Evolutionary conservation across 1,140 invertebrate species (phyloP).

Genomic region (Rhopalosiphum padi): DNA sequence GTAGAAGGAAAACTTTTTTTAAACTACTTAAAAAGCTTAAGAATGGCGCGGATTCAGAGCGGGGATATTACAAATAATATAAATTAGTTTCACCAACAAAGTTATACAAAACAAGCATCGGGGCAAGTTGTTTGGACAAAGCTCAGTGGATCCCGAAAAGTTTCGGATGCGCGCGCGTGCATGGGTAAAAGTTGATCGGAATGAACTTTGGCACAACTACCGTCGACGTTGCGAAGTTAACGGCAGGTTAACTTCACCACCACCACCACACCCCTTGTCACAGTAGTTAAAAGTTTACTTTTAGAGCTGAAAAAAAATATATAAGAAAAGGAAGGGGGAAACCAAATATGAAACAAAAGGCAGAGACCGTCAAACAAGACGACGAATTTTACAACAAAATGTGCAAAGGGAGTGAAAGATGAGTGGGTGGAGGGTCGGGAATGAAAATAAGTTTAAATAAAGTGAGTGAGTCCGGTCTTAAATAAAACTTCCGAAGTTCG

Average conservation of each 20-base stretch:
- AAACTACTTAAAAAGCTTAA: slow-evolving; percentile 58
- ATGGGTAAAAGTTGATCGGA: slow-evolving; percentile 53
- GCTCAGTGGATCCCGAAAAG: slow-evolving; percentile 57
- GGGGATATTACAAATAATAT: slow-evolving; percentile 57
- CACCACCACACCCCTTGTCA: not conserved
- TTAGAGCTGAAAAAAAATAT: slow-evolving; percentile 31
- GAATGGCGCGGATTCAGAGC: slow-evolving; percentile 38
- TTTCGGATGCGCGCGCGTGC: slow-evolving; percentile 47
- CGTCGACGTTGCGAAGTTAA: slow-evolving; percentile 47
- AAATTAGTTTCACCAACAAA: slow-evolving; percentile 57
- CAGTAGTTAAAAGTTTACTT: slow-evolving; percentile 54
- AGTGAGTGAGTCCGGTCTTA: slow-evolving; percentile 57
- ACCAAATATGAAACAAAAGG: slow-evolving; percentile 56
- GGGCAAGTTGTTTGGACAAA: slow-evolving; percentile 56
- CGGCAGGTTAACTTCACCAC: slow-evolving; percentile 47
- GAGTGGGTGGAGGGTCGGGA: not conserved
- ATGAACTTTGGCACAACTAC: slow-evolving; percentile 56
- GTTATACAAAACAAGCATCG: slow-evolving; percentile 56
- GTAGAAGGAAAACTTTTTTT: slow-evolving; percentile 50
- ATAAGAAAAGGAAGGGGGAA: not conserved
- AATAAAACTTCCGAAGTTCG: slow-evolving; percentile 51
- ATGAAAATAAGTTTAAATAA: slow-evolving; percentile 57
- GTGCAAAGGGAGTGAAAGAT: not conserved
- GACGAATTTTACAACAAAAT: slow-evolving; percentile 49
- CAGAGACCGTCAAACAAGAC: slow-evolving; percentile 27